Conservation (phyloP, 1,140 invertebrate species). For the Anastatus disparis region DNA sequence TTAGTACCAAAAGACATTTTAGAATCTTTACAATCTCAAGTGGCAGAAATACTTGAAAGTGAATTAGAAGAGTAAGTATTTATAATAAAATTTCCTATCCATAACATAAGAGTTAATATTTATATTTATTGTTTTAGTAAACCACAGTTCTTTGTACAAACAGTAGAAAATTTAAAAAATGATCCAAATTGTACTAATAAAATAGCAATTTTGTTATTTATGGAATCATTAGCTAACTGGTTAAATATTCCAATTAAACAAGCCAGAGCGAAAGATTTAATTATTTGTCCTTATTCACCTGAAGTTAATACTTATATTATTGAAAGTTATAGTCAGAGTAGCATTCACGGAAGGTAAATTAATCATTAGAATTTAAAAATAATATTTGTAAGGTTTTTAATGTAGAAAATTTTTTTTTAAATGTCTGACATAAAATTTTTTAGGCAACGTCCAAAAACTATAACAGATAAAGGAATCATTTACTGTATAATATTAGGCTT, state of each 20-base stretch:
- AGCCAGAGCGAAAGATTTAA: conserved; percentile 54
- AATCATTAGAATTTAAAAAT: too few relatives aligned
- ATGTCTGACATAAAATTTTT: conserved; percentile 39
- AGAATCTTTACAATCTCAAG: conserved; percentile 54
- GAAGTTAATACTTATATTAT: conserved; percentile 59
- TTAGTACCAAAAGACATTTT: conserved; percentile 62
- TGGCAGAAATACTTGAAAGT: conserved; percentile 48
- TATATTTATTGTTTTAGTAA: conserved; percentile 42
- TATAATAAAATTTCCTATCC: background rate
- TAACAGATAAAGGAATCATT: conserved; percentile 65
- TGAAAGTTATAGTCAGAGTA: conserved; percentile 58
- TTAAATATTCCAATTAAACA: conserved; percentile 55
- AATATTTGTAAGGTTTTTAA: too few relatives aligned
- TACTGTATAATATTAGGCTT: conserved; percentile 65
- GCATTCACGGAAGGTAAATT: conserved; percentile 58
- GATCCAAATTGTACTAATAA: conserved; percentile 49
- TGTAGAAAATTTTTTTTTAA: background rate
- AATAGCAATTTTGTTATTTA: conserved; percentile 60
- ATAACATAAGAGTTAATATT: conserved; percentile 14
- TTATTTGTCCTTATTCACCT: conserved; percentile 49
- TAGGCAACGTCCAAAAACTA: conserved; percentile 62
- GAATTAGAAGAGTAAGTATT: conserved; percentile 47
- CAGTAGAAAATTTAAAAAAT: conserved; percentile 40
- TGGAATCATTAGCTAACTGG: conserved; percentile 60
- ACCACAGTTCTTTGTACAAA: conserved; percentile 47